Base-by-base conservation (phyloP, 1,140 invertebrate genomes). In the Cotesia typhae region DNA sequence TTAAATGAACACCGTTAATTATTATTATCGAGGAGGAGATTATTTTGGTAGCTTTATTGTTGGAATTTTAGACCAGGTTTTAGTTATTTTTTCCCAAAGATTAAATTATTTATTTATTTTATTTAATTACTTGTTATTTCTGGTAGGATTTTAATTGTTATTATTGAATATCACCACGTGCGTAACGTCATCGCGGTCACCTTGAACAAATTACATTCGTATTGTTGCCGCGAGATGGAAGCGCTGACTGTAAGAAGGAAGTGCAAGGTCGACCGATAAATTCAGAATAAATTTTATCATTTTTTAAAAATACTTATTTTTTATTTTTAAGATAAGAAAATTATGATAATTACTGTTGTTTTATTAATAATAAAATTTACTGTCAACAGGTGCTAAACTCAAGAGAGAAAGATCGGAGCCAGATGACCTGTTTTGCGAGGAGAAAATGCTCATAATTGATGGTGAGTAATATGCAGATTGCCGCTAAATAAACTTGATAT, bases 401-500 rank as follows among this genome's bases (percentile, higher is more conserved):
- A 87, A 85, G 57, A 82, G 81, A 76, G 85, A 87, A 72, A 83
- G 86, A 1, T 74, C 79, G 14, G 85, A 87, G n/a, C 77, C 80
- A 52, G 86, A 87, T 79, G 86, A 87, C 74, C 78, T 87, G 57
- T 85, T 87, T 57, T 87, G 86, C 74, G 85, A 87, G 67, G 86
- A 87, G 64, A 87, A 87, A 75, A 84, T 87, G 84, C 81, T 87
- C 41, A 85, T 87, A 70, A 87, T 87, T 66, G 86, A 87, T 53
- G 86, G 86, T 87, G 75, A 81, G 82, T 82, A 6, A 47, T 59
- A 17, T 14, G 9, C 28, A 35, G 20, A 69, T 61, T 51, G 55
- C 52, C 65, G 36, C 36, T 52, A 17, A 53, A 67, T 14, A 68
- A 70, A 41, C 37, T 17, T 1, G 28, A 28, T 28, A 28, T 28